Percentiles rank a stretch among this genome's conserved stretches.
Evolutionary conservation across 2,797 vertebrate species (phyloP).

Genomic region (Acrossocheilus wenchowensis): DNA sequence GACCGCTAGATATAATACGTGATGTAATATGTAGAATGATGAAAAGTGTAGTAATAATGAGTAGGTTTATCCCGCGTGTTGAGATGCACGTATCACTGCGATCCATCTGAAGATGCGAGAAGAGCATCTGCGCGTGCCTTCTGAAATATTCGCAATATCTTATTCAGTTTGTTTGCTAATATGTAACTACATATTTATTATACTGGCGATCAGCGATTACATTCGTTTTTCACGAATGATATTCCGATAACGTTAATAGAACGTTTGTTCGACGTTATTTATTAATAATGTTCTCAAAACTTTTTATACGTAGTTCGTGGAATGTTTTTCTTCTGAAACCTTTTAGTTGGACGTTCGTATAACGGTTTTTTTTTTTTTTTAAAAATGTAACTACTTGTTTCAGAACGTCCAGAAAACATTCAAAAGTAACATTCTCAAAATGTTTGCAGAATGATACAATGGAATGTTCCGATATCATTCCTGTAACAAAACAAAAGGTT

Average conservation of each 20-base stretch:
- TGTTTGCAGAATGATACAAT: neutral
- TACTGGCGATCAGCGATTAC: rapidly evolving
- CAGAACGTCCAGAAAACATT: neutral
- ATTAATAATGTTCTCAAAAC: too few relatives aligned
- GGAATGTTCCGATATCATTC: neutral
- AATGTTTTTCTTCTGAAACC: too few relatives aligned
- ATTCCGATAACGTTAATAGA: neutral
- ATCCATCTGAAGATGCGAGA: neutral
- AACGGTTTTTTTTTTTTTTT: neutral
- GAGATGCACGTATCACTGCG: neutral
- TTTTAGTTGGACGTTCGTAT: too few relatives aligned
- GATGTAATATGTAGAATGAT: neutral
- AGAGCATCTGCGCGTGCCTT: too few relatives aligned
- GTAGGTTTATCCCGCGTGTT: too few relatives aligned
- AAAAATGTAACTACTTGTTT: neutral
- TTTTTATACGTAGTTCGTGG: too few relatives aligned
- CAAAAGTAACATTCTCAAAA: neutral
- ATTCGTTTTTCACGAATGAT: neutral
- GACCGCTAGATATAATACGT: neutral
- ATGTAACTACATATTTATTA: neutral
- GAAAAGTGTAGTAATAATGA: neutral
- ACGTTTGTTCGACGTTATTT: too few relatives aligned
- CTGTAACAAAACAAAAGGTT: neutral
- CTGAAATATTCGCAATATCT: too few relatives aligned
- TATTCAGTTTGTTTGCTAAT: neutral